These are phyloP conservation scores for Antigone vipio DNA, from an alignment of 2,113 vertebrate genomes.

Conservation along the genomic window DNA sequence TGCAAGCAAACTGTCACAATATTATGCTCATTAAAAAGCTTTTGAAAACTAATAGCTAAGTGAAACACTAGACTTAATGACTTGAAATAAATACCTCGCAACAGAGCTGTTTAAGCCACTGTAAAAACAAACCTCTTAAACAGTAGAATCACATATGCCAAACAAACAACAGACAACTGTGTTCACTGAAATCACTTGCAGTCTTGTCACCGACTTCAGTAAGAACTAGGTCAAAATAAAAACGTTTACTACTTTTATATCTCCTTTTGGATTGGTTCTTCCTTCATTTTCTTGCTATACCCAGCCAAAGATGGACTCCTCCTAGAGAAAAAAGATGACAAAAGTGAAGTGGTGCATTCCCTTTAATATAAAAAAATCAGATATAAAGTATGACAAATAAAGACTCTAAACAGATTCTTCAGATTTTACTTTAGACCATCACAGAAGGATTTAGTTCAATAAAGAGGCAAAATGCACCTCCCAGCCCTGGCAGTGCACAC, in stretches of 20 bases:
- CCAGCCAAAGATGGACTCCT: constrained; percentile 60
- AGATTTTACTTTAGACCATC: background rate
- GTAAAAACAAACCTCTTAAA: constrained; percentile 33
- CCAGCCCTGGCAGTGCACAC: background rate
- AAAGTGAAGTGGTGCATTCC: background rate
- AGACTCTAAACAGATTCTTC: background rate
- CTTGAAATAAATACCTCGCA: constrained; percentile 31
- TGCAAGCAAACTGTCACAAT: constrained; percentile 52
- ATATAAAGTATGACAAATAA: background rate
- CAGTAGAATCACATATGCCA: background rate
- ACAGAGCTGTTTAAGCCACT: constrained; percentile 23
- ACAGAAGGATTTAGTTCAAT: background rate
- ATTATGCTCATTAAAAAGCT: constrained; percentile 48
- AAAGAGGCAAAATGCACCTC: background rate
- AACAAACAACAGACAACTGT: background rate
- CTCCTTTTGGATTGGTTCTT: background rate
- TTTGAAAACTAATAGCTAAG: constrained; percentile 29
- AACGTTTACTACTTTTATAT: background rate
- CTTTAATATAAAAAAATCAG: background rate
- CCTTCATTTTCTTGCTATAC: constrained; percentile 34
- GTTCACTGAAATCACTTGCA: background rate
- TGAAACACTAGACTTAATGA: constrained; percentile 42
- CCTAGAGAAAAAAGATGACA: constrained; percentile 4
- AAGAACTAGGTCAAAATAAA: background rate
- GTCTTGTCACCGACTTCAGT: background rate